Conservation (phyloP, 2,888 invertebrate species). For the Morpho deidamia region DNA sequence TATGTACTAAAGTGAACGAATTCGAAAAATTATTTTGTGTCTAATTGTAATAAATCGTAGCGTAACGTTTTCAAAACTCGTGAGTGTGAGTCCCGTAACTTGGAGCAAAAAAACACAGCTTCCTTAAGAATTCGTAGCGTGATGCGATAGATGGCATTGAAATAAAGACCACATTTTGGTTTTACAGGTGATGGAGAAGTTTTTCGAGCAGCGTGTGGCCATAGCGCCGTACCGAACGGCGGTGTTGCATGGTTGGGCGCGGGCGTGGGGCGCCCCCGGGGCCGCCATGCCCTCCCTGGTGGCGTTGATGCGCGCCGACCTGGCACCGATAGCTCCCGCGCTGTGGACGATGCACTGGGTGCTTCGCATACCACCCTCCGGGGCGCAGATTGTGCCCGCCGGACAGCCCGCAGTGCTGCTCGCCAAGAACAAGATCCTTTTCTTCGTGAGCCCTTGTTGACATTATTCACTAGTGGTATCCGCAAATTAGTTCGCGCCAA, state of each 20-base stretch:
- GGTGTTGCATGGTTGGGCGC: constrained; percentile 90
- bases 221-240: constrained; percentile 95
- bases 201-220: constrained; percentile 93
- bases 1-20: too few relatives aligned
- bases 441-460: constrained; percentile 84
- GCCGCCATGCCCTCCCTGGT: constrained; percentile 95
- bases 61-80: too few relatives aligned
- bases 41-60: too few relatives aligned
- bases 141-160: too few relatives aligned
- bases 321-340: constrained; percentile 73
- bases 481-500: too few relatives aligned
- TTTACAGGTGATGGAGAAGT: constrained; percentile 89
- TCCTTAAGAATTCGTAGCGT: too few relatives aligned
- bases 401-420: constrained; percentile 93
- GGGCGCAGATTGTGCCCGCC: constrained; percentile 91
- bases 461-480: too few relatives aligned
- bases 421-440: constrained; percentile 91
- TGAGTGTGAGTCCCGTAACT: too few relatives aligned
- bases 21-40: too few relatives aligned
- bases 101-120: too few relatives aligned
- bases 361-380: constrained; percentile 93
- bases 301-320: constrained; percentile 86
- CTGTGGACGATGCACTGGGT: constrained; percentile 96
- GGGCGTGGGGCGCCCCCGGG: constrained; percentile 89
- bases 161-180: not conserved